A percentile compares a stretch with the other conserved stretches of the same genome.
phyloP scores from a whole-genome alignment of 2,797 vertebrate genomes.

The Spondyliosoma cantharus region DNA sequence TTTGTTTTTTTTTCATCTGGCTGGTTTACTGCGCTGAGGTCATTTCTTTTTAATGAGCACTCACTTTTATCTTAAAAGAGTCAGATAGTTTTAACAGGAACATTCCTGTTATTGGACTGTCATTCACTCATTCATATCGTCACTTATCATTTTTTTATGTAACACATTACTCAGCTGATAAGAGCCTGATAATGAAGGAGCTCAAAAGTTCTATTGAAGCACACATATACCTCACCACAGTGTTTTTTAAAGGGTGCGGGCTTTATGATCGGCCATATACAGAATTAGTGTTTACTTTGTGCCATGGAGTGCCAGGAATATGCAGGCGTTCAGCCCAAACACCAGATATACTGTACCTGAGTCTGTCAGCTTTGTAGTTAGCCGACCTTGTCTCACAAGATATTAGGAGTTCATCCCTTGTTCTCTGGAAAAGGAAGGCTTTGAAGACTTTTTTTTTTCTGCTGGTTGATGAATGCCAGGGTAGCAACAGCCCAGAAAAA shows the following conservation, averaged over 20 bases:
- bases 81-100: conserved; percentile 13
- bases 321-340: background rate
- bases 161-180: conserved; percentile 14
- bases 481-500: background rate
- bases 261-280: conserved; percentile 26
- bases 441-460: background rate
- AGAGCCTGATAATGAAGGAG: background rate
- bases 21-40: background rate
- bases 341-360: background rate
- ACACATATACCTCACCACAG: background rate
- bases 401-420: background rate
- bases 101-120: conserved; percentile 2
- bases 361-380: conserved; percentile 6
- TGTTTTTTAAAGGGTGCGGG: background rate
- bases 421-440: background rate
- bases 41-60: background rate
- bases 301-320: background rate
- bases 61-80: conserved; percentile 17
- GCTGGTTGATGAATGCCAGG: background rate
- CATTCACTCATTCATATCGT: background rate
- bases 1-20: background rate
- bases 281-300: background rate
- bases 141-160: conserved; percentile 5
- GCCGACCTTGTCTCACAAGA: background rate
- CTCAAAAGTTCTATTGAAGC: background rate